Evolutionary conservation across 2,113 vertebrate genomes (phyloP).

Genomic region (Lepisosteus osseus): DNA sequence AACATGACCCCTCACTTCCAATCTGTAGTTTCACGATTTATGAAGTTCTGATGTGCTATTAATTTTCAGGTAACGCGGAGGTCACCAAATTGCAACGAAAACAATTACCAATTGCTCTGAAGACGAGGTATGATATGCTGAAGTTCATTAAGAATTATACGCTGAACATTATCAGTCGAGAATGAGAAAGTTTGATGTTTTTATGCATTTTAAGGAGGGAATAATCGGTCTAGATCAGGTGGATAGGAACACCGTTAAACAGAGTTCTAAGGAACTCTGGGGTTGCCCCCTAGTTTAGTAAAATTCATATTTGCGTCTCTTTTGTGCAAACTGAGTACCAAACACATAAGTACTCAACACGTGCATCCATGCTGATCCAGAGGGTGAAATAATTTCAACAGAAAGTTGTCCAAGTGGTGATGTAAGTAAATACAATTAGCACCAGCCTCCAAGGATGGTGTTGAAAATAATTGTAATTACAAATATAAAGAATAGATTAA

Average conservation of each 20-base stretch:
- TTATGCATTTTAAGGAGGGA: no score
- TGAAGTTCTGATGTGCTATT: not conserved
- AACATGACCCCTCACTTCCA: not conserved
- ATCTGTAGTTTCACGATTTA: not conserved
- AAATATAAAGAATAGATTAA: not conserved
- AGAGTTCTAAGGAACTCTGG: no score
- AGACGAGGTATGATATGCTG: not conserved
- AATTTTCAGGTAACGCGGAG: no score
- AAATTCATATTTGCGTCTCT: no score
- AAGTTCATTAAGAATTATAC: not conserved
- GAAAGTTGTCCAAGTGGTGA: conserved; percentile 4
- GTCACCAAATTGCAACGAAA: no score
- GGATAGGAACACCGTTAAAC: no score
- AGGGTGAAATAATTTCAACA: conserved; percentile 12
- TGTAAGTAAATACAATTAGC: conserved; percentile 14
- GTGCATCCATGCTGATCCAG: conserved; percentile 1
- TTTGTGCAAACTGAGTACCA: no score
- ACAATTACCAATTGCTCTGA: not conserved
- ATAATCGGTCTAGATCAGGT: no score
- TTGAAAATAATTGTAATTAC: conserved; percentile 9
- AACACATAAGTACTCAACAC: not conserved
- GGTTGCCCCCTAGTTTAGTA: no score
- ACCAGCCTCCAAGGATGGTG: not conserved
- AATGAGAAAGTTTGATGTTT: no score
- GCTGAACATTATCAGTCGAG: not conserved